Evolutionary conservation across 2,888 invertebrate species (phyloP).

Genomic region (Cylloceria caligata): DNA sequence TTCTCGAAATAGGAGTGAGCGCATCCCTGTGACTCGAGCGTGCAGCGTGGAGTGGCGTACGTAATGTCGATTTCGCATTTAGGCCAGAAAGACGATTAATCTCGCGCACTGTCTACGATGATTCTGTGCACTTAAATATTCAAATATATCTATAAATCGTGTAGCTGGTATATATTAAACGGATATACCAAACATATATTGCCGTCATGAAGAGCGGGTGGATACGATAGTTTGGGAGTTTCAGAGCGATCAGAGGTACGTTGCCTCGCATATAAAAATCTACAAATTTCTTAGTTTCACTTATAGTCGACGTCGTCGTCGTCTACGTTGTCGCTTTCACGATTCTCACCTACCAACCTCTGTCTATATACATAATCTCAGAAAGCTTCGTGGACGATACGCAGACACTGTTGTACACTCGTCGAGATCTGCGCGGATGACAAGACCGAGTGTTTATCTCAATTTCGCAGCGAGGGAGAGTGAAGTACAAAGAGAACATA

Average conservation of each 20-base stretch:
- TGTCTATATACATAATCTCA: constrained; percentile 7
- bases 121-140: constrained; percentile 15
- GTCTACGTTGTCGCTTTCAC: constrained; percentile 19
- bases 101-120: neutral
- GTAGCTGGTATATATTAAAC: constrained; percentile 25
- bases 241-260: constrained; percentile 21
- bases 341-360: neutral
- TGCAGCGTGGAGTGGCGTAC: neutral
- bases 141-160: neutral
- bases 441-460: constrained; percentile 44
- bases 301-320: constrained; percentile 2
- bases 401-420: neutral
- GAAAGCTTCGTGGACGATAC: neutral
- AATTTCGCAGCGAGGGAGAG: constrained; percentile 24
- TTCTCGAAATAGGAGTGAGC: neutral
- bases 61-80: neutral
- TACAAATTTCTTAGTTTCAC: constrained; percentile 28
- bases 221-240: constrained; percentile 1
- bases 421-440: constrained; percentile 25
- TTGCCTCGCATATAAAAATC: constrained; percentile 35
- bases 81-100: constrained; percentile 27
- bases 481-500: neutral
- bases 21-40: neutral
- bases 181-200: constrained; percentile 22
- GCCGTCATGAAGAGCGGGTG: constrained; percentile 9